phyloP scores from a whole-genome alignment of 2,888 invertebrate genomes.

The Laspeyria flexula region DNA sequence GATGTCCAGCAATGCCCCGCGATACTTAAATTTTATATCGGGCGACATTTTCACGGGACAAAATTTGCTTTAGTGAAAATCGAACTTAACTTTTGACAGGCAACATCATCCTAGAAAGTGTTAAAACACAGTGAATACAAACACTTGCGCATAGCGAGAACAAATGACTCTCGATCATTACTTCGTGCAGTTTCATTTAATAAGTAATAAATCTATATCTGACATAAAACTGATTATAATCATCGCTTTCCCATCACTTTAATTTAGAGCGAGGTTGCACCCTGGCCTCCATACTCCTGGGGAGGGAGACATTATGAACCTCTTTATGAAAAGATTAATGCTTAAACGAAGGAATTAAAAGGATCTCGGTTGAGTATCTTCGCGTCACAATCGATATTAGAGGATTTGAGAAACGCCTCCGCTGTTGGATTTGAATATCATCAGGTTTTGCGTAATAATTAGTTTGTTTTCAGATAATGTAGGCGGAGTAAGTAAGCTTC shows the following conservation, averaged over 20 bases:
- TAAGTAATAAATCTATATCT: conserved; percentile 41
- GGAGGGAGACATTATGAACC: conserved; percentile 47
- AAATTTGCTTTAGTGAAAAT: too few species aligned
- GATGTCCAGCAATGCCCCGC: too few species aligned
- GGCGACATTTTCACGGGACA: too few species aligned
- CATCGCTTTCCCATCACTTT: conserved; percentile 64
- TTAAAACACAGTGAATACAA: too few species aligned
- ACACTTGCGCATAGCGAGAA: too few species aligned
- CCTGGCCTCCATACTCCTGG: conserved; percentile 51
- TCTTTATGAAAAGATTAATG: conserved; percentile 66
- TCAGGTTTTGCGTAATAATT: conserved; percentile 9
- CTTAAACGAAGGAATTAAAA: conserved; percentile 64
- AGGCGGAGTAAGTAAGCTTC: too few species aligned
- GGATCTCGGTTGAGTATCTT: conserved; percentile 45
- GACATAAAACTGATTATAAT: conserved; percentile 55
- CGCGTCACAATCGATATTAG: conserved; percentile 36
- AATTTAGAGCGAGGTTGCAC: conserved; percentile 48
- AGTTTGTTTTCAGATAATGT: too few species aligned
- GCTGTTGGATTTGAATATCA: conserved; percentile 3
- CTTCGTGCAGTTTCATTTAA: conserved; percentile 42
- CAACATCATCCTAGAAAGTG: too few species aligned
- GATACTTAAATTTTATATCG: too few species aligned
- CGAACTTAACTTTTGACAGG: too few species aligned
- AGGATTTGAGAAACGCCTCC: conserved; percentile 20
- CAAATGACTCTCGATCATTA: conserved; percentile 15